Evolutionary conservation across 2,113 vertebrate genomes (phyloP).

Genomic region (Sceloporus undulatus): DNA sequence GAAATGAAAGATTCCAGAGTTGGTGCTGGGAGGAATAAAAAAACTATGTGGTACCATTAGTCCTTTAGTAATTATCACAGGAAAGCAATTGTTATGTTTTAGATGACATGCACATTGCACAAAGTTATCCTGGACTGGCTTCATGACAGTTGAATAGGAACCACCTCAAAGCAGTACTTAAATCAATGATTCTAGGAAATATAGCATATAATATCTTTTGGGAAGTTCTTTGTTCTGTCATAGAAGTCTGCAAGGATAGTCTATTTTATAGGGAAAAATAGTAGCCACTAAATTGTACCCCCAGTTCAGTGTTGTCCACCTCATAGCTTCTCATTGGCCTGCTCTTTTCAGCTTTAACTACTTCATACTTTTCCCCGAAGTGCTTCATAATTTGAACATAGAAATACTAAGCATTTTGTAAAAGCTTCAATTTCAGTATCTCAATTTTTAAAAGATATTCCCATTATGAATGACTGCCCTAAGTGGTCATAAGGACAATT

Average conservation of each 20-base stretch:
- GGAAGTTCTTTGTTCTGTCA: not conserved
- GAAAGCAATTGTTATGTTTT: not conserved
- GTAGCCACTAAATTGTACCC: not conserved
- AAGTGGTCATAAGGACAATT: conserved; percentile 36
- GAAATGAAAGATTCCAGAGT: not conserved
- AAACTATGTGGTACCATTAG: not conserved
- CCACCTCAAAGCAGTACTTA: not conserved
- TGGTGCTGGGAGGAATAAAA: not conserved
- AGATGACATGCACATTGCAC: not conserved
- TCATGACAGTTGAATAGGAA: not conserved
- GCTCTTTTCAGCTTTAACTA: not conserved
- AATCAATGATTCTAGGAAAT: not conserved
- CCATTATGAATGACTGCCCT: conserved; percentile 46
- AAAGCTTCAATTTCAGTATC: conserved; percentile 9
- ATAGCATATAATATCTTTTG: not conserved
- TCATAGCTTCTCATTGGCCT: not conserved
- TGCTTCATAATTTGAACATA: not conserved
- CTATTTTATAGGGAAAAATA: not conserved
- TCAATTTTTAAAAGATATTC: conserved; percentile 1
- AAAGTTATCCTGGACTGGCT: not conserved
- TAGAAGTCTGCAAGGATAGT: not conserved
- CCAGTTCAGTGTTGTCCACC: not conserved
- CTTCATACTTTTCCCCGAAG: conserved; percentile 2
- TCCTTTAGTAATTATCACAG: not conserved
- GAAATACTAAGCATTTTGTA: not conserved